phyloP scores from a whole-genome alignment of 2,888 invertebrate genomes.

The Drosophila paranaensis region DNA sequence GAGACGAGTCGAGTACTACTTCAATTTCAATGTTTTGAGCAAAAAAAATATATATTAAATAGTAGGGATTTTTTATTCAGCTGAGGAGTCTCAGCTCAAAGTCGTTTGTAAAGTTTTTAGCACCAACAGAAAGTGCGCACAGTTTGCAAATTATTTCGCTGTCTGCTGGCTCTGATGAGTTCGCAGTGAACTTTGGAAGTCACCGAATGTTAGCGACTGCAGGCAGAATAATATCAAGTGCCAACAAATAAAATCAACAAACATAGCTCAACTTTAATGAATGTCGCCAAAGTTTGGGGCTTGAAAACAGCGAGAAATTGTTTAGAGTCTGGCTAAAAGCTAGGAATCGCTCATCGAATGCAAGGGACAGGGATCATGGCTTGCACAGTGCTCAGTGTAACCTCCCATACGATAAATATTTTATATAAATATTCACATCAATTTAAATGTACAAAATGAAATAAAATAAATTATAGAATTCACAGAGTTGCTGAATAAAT shows the following conservation, averaged over 20 bases:
- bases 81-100: constrained; percentile 44
- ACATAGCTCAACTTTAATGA: constrained; percentile 54
- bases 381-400: neutral
- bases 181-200: constrained; percentile 60
- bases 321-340: constrained; percentile 17
- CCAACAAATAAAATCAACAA: constrained; percentile 39
- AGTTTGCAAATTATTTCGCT: constrained; percentile 65
- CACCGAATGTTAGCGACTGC: constrained; percentile 56
- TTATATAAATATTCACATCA: too few relatives aligned
- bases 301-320: constrained; percentile 29
- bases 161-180: constrained; percentile 42
- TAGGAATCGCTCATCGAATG: constrained; percentile 1
- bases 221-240: constrained; percentile 15
- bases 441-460: neutral
- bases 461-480: neutral
- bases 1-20: constrained; percentile 32
- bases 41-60: neutral
- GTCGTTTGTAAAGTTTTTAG: constrained; percentile 55
- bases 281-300: constrained; percentile 44
- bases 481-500: constrained; percentile 6
- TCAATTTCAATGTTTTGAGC: constrained; percentile 50
- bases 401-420: neutral
- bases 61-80: constrained; percentile 21
- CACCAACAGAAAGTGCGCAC: constrained; percentile 26
- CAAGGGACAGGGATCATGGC: neutral